A percentile compares a stretch with the other conserved stretches of the same genome.
These are phyloP conservation scores for Patagioenas fasciata DNA, from an alignment of 2,113 vertebrate genomes.

Conservation along the genomic window DNA sequence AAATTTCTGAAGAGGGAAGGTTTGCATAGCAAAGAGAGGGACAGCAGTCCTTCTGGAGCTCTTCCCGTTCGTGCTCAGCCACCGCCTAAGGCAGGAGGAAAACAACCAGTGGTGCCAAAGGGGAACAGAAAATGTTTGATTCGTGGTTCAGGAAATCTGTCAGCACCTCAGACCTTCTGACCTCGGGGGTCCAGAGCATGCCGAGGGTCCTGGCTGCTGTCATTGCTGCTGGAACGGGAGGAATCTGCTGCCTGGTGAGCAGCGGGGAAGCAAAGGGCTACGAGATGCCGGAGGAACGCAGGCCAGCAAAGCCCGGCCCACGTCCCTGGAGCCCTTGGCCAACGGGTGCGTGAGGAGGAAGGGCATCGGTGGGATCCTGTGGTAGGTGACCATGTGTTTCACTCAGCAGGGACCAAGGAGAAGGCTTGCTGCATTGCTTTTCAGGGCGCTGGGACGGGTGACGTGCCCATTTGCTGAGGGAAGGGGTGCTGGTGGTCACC, in stretches of 20 bases:
- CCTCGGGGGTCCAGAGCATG: neutral
- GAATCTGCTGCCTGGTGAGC: neutral
- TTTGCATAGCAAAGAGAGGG: neutral
- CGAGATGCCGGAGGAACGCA: accelerated
- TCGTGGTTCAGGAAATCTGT: neutral
- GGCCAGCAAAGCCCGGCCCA: neutral
- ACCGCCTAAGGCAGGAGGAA: neutral
- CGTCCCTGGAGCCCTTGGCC: neutral
- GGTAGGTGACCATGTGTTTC: neutral
- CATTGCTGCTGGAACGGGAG: neutral
- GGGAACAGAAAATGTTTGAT: accelerated
- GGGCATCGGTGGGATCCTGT: neutral
- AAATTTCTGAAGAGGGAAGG: neutral
- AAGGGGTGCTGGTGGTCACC: neutral
- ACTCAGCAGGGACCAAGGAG: neutral
- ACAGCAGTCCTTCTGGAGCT: neutral
- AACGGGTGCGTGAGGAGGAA: neutral
- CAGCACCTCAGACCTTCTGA: neutral
- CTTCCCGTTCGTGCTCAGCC: neutral
- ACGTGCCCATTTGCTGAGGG: neutral
- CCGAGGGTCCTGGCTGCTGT: neutral
- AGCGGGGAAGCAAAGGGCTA: neutral
- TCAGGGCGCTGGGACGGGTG: neutral
- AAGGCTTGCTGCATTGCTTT: neutral
- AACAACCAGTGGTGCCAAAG: neutral